These are phyloP conservation scores for Dermochelys coriacea DNA, from an alignment of 2,797 vertebrate species.

Conservation along the genomic window DNA sequence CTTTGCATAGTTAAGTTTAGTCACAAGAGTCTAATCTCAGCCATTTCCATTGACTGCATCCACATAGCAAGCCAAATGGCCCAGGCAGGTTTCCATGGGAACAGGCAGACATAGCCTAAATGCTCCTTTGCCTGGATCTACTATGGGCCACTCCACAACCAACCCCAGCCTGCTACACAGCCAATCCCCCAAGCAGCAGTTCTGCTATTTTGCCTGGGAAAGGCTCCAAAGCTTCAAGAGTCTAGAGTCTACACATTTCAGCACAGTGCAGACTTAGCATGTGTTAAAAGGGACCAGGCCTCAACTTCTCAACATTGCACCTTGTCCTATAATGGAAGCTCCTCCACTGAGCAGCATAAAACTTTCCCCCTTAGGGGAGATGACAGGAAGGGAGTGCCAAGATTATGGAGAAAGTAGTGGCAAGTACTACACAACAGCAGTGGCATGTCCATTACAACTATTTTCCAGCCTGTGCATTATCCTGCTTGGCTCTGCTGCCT, in stretches of 20 bases:
- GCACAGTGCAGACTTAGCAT: too few relatives aligned
- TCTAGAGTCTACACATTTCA: not conserved
- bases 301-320: too few relatives aligned
- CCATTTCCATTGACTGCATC: not conserved
- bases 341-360: not conserved
- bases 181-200: too few relatives aligned
- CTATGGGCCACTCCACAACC: not conserved
- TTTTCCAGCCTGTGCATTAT: not conserved
- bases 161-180: too few relatives aligned
- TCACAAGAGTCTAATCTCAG: not conserved
- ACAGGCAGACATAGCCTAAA: not conserved
- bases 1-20: not conserved
- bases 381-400: not conserved
- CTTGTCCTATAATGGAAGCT: not conserved
- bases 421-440: not conserved
- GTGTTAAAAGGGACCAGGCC: too few relatives aligned
- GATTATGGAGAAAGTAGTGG: not conserved
- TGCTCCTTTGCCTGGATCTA: not conserved
- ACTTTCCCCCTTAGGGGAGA: not conserved
- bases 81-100: not conserved
- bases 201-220: too few relatives aligned
- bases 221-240: not conserved
- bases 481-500: not conserved
- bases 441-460: not conserved
- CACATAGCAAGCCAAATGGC: not conserved